Evolutionary conservation across 1,140 invertebrate genomes (phyloP), one percentile per base, ranked within the genome.

Genomic region (Thaumatotibia leucotreta): DNA sequence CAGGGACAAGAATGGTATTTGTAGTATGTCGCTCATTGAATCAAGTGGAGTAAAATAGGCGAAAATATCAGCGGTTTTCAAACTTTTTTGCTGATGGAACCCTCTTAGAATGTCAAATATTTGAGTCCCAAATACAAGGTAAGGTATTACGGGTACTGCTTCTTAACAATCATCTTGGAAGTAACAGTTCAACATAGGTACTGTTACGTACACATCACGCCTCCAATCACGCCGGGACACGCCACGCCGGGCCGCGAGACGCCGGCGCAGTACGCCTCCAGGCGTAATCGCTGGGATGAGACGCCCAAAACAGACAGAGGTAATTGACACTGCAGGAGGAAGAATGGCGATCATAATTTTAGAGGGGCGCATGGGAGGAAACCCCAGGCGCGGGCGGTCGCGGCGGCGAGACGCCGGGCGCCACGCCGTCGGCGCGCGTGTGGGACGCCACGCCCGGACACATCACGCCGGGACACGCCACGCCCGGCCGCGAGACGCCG

Each of bases 211-310:
- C n/a, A n/a, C n/a, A n/a, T n/a, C n/a, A n/a, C n/a, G n/a, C n/a
- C n/a, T n/a, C n/a, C n/a, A n/a, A 95, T 96, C 11, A 98, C 97
- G 50, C 97, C 97, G 10, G 97, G 96, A 9, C 95, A 96, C 58
- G 94, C 93, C 45, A 99, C 98, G 5, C 97, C 97, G 4, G 96
- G 97, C 20, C 93, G 96, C 52, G 97, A 97, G 75, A 98, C 97
- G 0, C 97, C 97, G 1, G 96, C 95, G 0, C 96, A 97, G 76
- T 96, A 96, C 74, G 96, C 96, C 86, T 92, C 95, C n/a, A 91
- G 98, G 14, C 93, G 98, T 65, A 99, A 99, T 92, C 94, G 99
- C 67, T 99, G 99, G 99, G 99, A 99, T 92, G 99, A 99, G 92
- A 99, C 99, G 1, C 98, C 99, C 0, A 98, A 98, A 92, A 99